Base-by-base conservation (phyloP, 2,888 invertebrate species). In the Sabatieria punctata region DNA sequence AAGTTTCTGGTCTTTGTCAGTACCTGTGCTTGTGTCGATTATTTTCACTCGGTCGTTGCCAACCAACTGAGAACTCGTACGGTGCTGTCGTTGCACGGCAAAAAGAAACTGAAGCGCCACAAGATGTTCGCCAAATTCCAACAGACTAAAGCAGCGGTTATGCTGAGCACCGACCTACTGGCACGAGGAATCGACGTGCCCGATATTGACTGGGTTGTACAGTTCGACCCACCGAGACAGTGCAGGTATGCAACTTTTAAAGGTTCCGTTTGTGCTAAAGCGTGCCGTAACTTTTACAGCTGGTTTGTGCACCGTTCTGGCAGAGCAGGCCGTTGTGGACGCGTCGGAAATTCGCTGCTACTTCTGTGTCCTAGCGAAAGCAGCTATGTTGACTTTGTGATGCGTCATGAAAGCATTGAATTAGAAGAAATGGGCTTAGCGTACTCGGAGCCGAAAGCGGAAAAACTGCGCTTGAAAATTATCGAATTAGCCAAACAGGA, bases 171-270 rank as follows among this genome's bases (percentile, higher is more conserved):
- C 0, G 97, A 97, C 71, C 80, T 99, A 1, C 75, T 97, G 76
- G 89, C 93, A 0, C 76, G 97, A 61, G 97, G 97, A 15, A 77
- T 99, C 27, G 97, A 99, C 69, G 84, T 99, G 58, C 85, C 89
- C 0, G 83, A 85, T 65, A 85, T 97, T 8, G 80, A 91, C 63
- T 97, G 95, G 95, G 97, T 97, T 2, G 72, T 99, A 13, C 97
- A 99, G 61, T 95, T 82, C 77, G 97, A 97, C 73, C 86, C 93
- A 0, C 97, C 97, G 0, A 76, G 78, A 1, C 77, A 73, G 57
- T 85, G 91, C 0, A 78, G 82, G 59, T 59, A 19, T 11, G 30
- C n/a, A n/a, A n/a, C n/a, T n/a, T n/a, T n/a, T n/a, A n/a, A 2
- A 36, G 11, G 11, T 8, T 36, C 3, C 21, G n/a, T n/a, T n/a